These are phyloP conservation scores for Rhizomys pruinosus DNA, from an alignment of 2,113 vertebrate genomes.

Conservation along the genomic window DNA sequence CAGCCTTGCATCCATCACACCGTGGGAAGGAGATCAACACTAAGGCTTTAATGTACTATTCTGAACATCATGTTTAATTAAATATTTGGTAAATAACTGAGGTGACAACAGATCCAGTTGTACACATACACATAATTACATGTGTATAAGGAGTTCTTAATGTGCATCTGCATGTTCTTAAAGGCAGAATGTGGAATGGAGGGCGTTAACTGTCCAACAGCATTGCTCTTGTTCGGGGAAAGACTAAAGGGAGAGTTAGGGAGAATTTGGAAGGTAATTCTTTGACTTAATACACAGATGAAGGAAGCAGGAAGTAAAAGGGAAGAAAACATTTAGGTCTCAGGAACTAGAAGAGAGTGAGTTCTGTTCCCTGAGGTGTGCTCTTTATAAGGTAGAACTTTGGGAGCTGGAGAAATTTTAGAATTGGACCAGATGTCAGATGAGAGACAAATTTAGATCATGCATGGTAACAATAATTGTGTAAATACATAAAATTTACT, in stretches of 20 bases:
- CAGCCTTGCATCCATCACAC: neutral
- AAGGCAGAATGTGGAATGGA: neutral
- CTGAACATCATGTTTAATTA: conserved; percentile 24
- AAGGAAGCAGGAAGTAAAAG: neutral
- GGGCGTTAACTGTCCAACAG: neutral
- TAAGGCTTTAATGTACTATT: neutral
- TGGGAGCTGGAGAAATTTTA: neutral
- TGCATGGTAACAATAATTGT: neutral
- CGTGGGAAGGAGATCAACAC: neutral
- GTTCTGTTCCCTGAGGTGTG: neutral
- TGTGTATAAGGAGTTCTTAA: neutral
- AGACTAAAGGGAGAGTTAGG: neutral
- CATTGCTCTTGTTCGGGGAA: neutral
- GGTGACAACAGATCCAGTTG: neutral
- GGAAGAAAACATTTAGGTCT: neutral
- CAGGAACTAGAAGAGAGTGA: neutral
- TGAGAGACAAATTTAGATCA: neutral
- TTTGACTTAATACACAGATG: neutral
- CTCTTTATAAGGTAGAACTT: neutral
- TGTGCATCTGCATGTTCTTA: neutral
- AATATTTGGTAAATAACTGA: conserved; percentile 17
- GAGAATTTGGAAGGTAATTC: neutral
- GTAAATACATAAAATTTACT: neutral
- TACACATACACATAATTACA: neutral
- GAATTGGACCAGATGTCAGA: neutral